Percentiles rank a stretch among this genome's conserved stretches.
Conservation (phyloP, 2,888 invertebrate species). For the Amblyteles armatorius region DNA sequence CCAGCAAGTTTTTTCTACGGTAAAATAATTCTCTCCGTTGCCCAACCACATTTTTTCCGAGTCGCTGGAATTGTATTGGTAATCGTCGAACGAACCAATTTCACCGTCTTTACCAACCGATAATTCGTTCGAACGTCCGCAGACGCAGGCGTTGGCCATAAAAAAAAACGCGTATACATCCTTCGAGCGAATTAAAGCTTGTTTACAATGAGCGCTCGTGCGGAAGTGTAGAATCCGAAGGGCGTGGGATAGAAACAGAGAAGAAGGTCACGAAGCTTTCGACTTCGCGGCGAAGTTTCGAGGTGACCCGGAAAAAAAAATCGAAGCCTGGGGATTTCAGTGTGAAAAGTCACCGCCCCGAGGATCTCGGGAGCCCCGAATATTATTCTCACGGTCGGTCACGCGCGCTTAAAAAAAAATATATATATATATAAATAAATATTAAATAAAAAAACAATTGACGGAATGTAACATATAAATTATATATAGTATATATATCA, state of each 20-base stretch:
- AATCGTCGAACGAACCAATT: too few species aligned
- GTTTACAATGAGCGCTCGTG: conserved; percentile 5
- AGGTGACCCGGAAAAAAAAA: conserved; percentile 33
- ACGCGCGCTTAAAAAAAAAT: not conserved
- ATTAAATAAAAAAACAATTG: too few species aligned
- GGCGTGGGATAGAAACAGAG: not conserved
- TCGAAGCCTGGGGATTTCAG: not conserved
- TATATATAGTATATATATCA: too few species aligned
- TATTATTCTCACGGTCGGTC: not conserved
- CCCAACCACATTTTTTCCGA: too few species aligned
- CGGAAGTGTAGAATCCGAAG: conserved; percentile 16
- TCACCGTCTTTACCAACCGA: too few species aligned
- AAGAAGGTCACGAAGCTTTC: conserved; percentile 15
- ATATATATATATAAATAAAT: not conserved
- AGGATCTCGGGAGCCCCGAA: not conserved
- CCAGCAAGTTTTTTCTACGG: too few species aligned
- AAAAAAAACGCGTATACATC: not conserved
- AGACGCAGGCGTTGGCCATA: too few species aligned
- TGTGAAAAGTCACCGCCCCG: not conserved
- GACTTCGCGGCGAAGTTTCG: conserved; percentile 28
- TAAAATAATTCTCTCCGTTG: too few species aligned
- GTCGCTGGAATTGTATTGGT: too few species aligned
- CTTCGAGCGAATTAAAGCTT: not conserved
- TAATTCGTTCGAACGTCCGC: not conserved
- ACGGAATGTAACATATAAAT: too few species aligned